phyloP scores from a whole-genome alignment of 2,888 invertebrate species.

The Sphaerophoria taeniata region DNA sequence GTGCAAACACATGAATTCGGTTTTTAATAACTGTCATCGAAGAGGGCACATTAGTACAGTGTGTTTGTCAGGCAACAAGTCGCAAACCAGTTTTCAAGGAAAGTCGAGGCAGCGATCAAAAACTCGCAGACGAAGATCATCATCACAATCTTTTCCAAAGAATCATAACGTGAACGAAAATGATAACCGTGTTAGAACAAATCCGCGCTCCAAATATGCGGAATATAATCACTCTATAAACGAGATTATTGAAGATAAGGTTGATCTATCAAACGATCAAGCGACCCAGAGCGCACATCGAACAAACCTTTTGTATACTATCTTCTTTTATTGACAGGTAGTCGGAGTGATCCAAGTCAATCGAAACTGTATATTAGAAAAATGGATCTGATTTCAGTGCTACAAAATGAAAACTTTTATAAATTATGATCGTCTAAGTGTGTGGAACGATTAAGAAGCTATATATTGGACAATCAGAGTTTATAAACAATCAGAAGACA shows the following conservation, averaged over 20 bases:
- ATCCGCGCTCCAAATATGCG: not conserved
- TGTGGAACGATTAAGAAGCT: not conserved
- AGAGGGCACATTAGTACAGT: constrained; percentile 26
- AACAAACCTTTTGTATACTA: no score
- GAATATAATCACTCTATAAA: constrained; percentile 10
- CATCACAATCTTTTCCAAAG: not conserved
- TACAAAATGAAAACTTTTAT: no score
- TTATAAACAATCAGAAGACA: constrained; percentile 1
- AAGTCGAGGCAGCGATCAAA: not conserved
- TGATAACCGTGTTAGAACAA: not conserved
- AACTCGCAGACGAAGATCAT: not conserved
- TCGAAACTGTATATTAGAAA: no score
- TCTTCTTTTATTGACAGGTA: no score
- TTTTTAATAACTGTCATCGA: constrained; percentile 36
- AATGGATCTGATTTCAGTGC: no score
- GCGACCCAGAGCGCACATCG: no score
- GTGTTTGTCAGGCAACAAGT: not conserved
- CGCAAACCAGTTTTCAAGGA: not conserved
- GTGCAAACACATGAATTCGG: constrained; percentile 26
- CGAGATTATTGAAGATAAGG: not conserved
- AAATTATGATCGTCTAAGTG: no score
- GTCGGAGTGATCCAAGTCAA: no score
- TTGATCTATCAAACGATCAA: not conserved
- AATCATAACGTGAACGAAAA: not conserved
- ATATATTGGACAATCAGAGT: constrained; percentile 2